Percentiles rank a stretch among this genome's conserved stretches.
Evolutionary conservation across 2,888 invertebrate genomes (phyloP).

Genomic region (Plusia festucae): DNA sequence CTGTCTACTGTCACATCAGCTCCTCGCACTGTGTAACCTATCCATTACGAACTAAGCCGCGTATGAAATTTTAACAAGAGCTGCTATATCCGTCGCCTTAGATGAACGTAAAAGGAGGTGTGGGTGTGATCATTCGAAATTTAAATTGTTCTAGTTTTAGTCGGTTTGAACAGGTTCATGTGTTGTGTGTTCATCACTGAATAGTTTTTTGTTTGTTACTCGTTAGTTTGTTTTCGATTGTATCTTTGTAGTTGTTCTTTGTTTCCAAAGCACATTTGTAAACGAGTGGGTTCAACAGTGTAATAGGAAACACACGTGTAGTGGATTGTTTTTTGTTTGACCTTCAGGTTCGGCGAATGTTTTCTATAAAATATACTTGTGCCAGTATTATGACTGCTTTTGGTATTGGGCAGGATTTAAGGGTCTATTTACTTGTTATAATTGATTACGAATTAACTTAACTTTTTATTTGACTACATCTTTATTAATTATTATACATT

Average conservation of each 20-base stretch:
- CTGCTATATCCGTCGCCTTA: conserved; percentile 39
- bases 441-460: no score
- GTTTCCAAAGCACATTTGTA: not conserved
- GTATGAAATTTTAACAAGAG: conserved; percentile 52
- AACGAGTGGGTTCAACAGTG: not conserved
- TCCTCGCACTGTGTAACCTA: no score
- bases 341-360: not conserved
- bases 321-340: conserved; percentile 1
- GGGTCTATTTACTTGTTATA: no score
- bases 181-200: conserved; percentile 15
- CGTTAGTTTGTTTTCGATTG: conserved; percentile 19
- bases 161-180: conserved; percentile 26
- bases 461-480: no score
- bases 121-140: conserved; percentile 32
- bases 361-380: not conserved
- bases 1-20: no score
- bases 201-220: conserved; percentile 25
- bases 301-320: not conserved
- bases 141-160: conserved; percentile 35
- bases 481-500: no score
- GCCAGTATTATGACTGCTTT: not conserved
- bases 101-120: conserved; percentile 33
- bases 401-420: no score
- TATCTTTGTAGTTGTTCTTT: conserved; percentile 1
- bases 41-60: conserved; percentile 30